These are phyloP conservation scores for Drosophila diplacantha DNA, from an alignment of 2,888 invertebrate species.

Conservation along the genomic window DNA sequence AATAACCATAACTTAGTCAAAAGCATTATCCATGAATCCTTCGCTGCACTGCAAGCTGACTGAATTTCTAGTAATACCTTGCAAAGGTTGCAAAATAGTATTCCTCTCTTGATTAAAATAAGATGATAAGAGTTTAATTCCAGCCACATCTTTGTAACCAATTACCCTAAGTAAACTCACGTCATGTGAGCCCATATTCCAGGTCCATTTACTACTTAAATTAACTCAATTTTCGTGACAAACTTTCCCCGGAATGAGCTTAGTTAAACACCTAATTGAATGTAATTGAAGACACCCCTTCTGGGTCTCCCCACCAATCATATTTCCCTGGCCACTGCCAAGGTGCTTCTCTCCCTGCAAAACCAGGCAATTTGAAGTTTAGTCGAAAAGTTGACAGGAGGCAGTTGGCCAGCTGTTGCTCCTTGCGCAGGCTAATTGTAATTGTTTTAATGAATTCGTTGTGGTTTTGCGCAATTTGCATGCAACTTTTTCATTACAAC, in stretches of 20 bases:
- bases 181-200: constrained; percentile 2
- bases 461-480: constrained; percentile 72
- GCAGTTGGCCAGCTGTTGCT: constrained; percentile 38
- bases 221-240: constrained; percentile 38
- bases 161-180: constrained; percentile 1
- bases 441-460: constrained; percentile 73
- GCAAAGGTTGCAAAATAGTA: no score
- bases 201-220: neutral
- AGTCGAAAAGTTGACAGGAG: constrained; percentile 40
- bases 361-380: constrained; percentile 37
- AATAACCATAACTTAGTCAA: no score
- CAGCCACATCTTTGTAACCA: constrained; percentile 3
- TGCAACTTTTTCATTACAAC: constrained; percentile 64
- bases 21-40: no score
- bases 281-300: constrained; percentile 26
- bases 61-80: no score
- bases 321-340: constrained; percentile 8
- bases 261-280: constrained; percentile 34
- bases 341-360: constrained; percentile 1
- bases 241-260: constrained; percentile 15
- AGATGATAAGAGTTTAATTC: neutral
- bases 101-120: no score
- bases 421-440: constrained; percentile 60
- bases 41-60: no score
- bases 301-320: constrained; percentile 21